Percentiles rank a stretch among this genome's conserved stretches.
Conservation (phyloP, 1,140 invertebrate genomes). For the Drosophila oshimai region DNA sequence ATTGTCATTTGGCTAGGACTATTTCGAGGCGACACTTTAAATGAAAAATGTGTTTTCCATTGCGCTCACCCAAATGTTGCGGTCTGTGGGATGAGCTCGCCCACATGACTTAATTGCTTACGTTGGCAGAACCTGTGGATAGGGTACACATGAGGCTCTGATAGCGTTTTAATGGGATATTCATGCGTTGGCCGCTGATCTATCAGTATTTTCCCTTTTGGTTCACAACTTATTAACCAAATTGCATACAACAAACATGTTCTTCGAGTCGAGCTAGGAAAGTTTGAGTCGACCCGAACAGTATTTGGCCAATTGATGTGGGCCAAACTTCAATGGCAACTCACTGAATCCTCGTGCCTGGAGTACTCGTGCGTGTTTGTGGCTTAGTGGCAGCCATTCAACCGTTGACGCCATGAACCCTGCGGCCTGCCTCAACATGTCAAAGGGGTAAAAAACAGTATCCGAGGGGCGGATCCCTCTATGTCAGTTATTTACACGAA, state of each 20-base stretch:
- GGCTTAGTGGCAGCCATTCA: conserved; percentile 46
- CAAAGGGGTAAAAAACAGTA: conserved; percentile 40
- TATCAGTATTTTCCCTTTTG: background rate
- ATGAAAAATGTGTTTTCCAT: conserved; percentile 27
- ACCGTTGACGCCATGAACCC: conserved; percentile 15
- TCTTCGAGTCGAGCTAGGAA: background rate
- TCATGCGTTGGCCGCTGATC: background rate
- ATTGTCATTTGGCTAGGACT: conserved; percentile 44
- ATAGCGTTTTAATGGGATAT: background rate
- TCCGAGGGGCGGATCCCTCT: conserved; percentile 4
- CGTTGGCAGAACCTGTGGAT: background rate
- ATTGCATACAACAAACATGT: conserved; percentile 27
- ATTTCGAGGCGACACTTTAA: conserved; percentile 24
- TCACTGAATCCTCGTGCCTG: background rate
- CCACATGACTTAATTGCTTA: conserved; percentile 27
- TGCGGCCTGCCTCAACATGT: conserved; percentile 51
- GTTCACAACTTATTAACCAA: conserved; percentile 31
- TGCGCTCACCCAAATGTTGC: conserved; percentile 3
- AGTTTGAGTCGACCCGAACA: conserved; percentile 28
- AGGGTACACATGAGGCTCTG: background rate
- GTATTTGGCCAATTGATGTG: conserved; percentile 68
- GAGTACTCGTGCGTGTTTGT: conserved; percentile 61
- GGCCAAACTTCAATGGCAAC: conserved; percentile 34
- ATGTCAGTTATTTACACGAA: conserved; percentile 69
- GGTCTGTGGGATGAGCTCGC: background rate